Evolutionary conservation across 2,888 invertebrate species (phyloP).

Genomic region (Stictocephala bisonia): DNA sequence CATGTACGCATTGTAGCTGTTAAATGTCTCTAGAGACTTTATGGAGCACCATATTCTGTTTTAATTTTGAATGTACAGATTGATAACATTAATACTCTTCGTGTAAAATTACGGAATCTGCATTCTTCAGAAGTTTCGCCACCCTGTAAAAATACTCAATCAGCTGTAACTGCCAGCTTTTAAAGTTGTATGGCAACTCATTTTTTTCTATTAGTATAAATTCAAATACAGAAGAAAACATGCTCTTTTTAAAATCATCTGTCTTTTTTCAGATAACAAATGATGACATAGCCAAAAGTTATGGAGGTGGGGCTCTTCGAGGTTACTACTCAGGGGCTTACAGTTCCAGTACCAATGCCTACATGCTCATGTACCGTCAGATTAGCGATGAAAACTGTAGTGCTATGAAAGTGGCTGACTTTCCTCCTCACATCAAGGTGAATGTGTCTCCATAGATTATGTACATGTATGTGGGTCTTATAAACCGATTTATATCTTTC

Average conservation of each 20-base stretch:
- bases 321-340: conserved; percentile 80
- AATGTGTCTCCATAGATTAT: no score
- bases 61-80: no score
- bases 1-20: no score
- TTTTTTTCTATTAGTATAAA: no score
- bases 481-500: not conserved
- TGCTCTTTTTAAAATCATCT: not conserved
- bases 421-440: conserved; percentile 79
- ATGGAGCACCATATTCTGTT: no score
- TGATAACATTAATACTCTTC: no score
- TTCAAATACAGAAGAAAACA: no score
- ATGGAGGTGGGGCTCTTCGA: conserved; percentile 77
- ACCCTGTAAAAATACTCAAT: not conserved
- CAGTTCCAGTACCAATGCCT: conserved; percentile 87
- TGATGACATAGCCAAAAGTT: conserved; percentile 85
- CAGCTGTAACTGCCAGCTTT: not conserved
- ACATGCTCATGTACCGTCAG: conserved; percentile 91
- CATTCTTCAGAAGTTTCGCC: not conserved
- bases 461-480: conserved; percentile 3
- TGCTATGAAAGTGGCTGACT: conserved; percentile 75
- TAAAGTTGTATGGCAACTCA: not conserved
- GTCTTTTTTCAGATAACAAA: conserved; percentile 72
- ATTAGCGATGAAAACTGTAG: conserved; percentile 74
- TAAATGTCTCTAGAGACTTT: no score
- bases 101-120: no score